These are phyloP conservation scores for Seira musarum DNA, from an alignment of 2,888 invertebrate genomes.

Conservation along the genomic window DNA sequence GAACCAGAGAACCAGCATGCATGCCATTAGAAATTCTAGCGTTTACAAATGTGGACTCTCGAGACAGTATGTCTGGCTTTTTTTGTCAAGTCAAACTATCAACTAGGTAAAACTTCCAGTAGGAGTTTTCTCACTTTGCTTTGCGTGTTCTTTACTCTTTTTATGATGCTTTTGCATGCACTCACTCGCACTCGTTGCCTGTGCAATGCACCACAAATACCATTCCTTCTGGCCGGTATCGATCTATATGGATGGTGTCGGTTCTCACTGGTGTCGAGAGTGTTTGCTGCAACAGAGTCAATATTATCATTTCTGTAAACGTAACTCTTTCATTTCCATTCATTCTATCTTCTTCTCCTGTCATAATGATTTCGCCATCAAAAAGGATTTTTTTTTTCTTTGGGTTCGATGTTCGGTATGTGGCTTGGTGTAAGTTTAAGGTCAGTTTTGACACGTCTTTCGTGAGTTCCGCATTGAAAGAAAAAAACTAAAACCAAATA, in stretches of 20 bases:
- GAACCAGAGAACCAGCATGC: too few species aligned
- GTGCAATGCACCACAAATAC: not conserved
- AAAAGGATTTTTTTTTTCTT: too few species aligned
- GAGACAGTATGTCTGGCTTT: conserved; percentile 16
- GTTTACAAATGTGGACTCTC: not conserved
- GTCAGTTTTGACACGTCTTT: too few species aligned
- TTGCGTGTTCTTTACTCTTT: not conserved
- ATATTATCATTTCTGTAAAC: conserved; percentile 10
- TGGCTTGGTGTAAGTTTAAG: too few species aligned
- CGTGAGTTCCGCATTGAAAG: too few species aligned
- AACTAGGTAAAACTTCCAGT: conserved; percentile 10
- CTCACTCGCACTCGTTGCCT: too few species aligned
- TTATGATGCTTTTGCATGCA: not conserved
- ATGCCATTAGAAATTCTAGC: not conserved
- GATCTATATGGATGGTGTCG: not conserved
- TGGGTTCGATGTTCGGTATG: too few species aligned
- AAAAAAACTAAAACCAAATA: too few species aligned
- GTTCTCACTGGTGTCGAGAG: not conserved
- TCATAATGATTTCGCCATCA: too few species aligned
- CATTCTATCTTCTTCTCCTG: too few species aligned
- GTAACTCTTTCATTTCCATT: conserved; percentile 8
- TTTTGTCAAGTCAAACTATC: conserved; percentile 6
- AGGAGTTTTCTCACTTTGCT: not conserved
- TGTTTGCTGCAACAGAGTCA: not conserved
- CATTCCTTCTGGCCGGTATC: conserved; percentile 6